phyloP scores from a whole-genome alignment of 2,888 invertebrate species.

The Dorcus parallelipipedus region DNA sequence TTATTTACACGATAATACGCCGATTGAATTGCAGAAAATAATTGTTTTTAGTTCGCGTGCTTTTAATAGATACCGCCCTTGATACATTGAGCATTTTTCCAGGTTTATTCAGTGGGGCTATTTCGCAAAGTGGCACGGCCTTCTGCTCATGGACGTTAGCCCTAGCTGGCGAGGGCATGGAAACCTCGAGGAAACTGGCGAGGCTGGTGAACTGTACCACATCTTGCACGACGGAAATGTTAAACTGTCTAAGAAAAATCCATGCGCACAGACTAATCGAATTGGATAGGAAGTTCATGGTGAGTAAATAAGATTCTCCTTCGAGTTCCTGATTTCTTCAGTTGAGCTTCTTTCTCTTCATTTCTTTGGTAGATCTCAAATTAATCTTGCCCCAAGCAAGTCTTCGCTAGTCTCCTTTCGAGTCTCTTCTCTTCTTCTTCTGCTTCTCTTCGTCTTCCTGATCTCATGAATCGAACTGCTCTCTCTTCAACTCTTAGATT shows the following conservation, averaged over 20 bases:
- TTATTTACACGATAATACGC: too few relatives aligned
- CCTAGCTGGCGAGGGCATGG: conserved; percentile 56
- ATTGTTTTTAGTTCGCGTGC: too few relatives aligned
- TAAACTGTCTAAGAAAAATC: conserved; percentile 61
- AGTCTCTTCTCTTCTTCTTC: too few relatives aligned
- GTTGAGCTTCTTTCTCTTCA: too few relatives aligned
- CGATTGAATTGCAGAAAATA: too few relatives aligned
- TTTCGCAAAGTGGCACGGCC: conserved; percentile 73
- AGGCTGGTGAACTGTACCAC: conserved; percentile 61
- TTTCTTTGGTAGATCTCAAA: too few relatives aligned
- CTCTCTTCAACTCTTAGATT: too few relatives aligned
- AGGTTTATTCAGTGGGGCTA: conserved; percentile 70
- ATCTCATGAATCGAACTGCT: too few relatives aligned
- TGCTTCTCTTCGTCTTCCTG: too few relatives aligned
- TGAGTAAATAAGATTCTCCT: conserved; percentile 45
- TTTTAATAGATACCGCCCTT: not conserved
- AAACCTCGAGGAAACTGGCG: conserved; percentile 60
- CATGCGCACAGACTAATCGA: conserved; percentile 62
- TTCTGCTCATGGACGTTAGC: conserved; percentile 45
- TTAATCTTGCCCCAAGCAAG: too few relatives aligned
- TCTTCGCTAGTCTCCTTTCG: too few relatives aligned
- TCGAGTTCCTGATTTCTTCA: too few relatives aligned
- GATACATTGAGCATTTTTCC: conserved; percentile 24
- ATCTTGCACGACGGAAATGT: conserved; percentile 47
- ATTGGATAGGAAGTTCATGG: conserved; percentile 65